Percentiles rank a stretch among this genome's conserved stretches.
Evolutionary conservation across 30 jellyfish, hydroid and myxozoan species (phyloP).

Genomic region (Sanderia malayensis): DNA sequence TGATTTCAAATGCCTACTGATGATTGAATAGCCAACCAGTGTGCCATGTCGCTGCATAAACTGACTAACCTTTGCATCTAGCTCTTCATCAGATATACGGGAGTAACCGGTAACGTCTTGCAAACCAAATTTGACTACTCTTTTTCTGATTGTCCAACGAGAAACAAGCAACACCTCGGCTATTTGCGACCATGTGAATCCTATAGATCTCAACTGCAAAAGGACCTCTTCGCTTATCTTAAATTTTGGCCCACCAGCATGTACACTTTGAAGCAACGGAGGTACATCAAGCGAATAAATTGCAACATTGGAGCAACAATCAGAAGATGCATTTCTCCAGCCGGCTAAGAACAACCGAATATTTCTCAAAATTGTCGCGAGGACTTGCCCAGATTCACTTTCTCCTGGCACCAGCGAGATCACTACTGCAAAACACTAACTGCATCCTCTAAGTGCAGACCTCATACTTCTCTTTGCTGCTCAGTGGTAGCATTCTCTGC

Average conservation of each 20-base stretch:
- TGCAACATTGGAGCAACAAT: constrained; percentile 25
- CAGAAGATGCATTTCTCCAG: constrained; percentile 26
- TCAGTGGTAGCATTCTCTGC: constrained; percentile 26
- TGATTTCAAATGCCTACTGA: constrained; percentile 23
- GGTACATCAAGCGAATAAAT: constrained; percentile 26
- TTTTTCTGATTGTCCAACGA: constrained; percentile 44
- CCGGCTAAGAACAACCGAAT: constrained; percentile 20
- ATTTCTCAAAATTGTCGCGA: constrained; percentile 19
- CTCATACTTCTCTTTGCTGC: background rate
- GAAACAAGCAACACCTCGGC: constrained; percentile 35
- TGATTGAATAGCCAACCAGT: constrained; percentile 17
- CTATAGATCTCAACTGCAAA: background rate
- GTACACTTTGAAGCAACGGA: constrained; percentile 18
- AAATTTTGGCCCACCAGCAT: constrained; percentile 30
- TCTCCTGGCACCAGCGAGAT: constrained; percentile 15
- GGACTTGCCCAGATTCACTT: constrained; percentile 18
- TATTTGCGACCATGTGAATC: constrained; percentile 16
- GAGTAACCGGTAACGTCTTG: constrained; percentile 18
- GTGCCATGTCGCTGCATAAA: constrained; percentile 35
- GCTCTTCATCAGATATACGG: constrained; percentile 37
- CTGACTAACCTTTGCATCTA: constrained; percentile 23
- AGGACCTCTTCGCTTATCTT: constrained; percentile 18
- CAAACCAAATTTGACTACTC: constrained; percentile 18
- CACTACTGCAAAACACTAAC: constrained; percentile 9
- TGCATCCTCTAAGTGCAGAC: constrained; percentile 11